Evolutionary conservation across 2,113 vertebrate species (phyloP).

Genomic region (Chloropsis hardwickii): DNA sequence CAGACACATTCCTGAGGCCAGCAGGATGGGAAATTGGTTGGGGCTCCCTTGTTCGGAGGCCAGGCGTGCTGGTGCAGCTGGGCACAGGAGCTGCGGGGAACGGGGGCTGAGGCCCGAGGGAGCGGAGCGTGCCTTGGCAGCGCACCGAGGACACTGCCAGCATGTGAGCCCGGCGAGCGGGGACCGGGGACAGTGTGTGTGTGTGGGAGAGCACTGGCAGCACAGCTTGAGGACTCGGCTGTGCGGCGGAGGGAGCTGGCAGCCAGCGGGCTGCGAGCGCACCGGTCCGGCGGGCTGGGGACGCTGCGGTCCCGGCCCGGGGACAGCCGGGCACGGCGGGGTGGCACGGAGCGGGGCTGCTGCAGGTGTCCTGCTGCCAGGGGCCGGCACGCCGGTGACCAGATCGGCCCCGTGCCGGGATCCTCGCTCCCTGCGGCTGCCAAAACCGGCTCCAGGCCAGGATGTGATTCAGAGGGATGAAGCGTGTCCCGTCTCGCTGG

Average conservation of each 20-base stretch:
- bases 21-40: background rate
- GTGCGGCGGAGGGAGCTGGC: conserved; percentile 14
- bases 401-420: background rate
- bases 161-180: background rate
- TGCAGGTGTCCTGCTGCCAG: background rate
- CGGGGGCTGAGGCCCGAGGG: background rate
- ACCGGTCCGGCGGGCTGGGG: fast-evolving
- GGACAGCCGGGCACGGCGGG: background rate
- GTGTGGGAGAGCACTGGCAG: conserved; percentile 50
- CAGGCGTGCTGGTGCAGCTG: fast-evolving
- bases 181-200: conserved; percentile 36
- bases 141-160: background rate
- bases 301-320: fast-evolving
- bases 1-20: background rate
- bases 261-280: background rate
- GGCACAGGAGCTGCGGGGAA: background rate
- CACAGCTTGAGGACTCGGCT: conserved; percentile 15
- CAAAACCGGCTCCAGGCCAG: background rate
- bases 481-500: background rate
- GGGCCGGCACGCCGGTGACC: background rate
- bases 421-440: background rate
- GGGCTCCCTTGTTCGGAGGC: background rate
- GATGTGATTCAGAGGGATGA: background rate
- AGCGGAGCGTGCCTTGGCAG: background rate
- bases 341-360: background rate